Base-by-base conservation (phyloP, 2,113 vertebrate genomes). In the Hystrix brachyura region DNA sequence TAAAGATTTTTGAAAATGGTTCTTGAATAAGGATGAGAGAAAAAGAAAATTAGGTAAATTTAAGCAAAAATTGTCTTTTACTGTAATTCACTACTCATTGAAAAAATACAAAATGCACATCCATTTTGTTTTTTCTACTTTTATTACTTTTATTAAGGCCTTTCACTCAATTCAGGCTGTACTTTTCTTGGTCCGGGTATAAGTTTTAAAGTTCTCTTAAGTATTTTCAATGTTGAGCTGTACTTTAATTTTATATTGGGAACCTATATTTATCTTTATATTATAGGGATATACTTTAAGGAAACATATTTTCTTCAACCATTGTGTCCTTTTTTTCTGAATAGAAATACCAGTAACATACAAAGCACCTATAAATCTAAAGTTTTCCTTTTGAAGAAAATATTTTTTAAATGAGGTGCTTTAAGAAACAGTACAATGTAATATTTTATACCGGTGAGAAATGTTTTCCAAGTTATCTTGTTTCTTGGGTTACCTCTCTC, bases 261-360 rank as follows among this genome's bases (percentile, higher is more conserved):
- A 95, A 97, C 18, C 64, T 92, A 38, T 89, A 76, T 89, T 96
- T 97, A 92, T 92, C 80, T 95, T 90, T 85, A 87, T 94, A 78
- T 95, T 46, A 71, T 32, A 90, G 32, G 9, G 71, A 71, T 87
- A 17, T 92, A 71, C 53, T 96, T 90, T 79, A 90, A 88, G 51
- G 69, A 96, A 92, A 90, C 5, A 87, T 69, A 71, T 32, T 92
- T 90, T 90, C 83, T 84, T 83, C 4, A 79, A 53, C 3, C 19
- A 84, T n/a, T 25, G 88, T 90, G 79, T 87, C 43, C 46, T 81
- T 79, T 96, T 79, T 78, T 85, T 83, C 12, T 95, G 3, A 78
- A 46, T 82, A 94, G 48, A 94, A 81, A 59, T 94, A 95, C 89
- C 1, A 64, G 46, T 65, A 86, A 57, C 17, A 55, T 92, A 85